phyloP scores from a whole-genome alignment of 2,797 vertebrate species.

The Acropternis orthonyx region DNA sequence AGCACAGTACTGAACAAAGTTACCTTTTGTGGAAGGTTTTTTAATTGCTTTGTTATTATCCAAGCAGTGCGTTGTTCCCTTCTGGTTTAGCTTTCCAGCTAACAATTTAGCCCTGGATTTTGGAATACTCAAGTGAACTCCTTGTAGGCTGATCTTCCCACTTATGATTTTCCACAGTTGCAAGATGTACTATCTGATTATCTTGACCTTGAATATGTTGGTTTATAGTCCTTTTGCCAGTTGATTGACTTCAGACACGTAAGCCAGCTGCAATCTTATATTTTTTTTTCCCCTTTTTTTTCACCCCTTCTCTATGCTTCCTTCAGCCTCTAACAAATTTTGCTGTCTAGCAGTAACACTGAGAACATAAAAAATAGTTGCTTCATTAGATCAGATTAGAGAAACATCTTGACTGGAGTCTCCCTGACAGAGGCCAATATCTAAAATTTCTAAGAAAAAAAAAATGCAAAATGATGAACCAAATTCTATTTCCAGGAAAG shows the following conservation, averaged over 20 bases:
- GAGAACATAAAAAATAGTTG: neutral
- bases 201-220: neutral
- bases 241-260: neutral
- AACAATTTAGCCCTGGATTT: neutral
- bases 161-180: neutral
- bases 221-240: neutral
- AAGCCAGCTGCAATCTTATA: neutral
- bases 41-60: neutral
- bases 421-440: neutral
- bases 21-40: neutral
- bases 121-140: neutral
- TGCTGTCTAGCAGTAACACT: neutral
- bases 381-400: neutral
- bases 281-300: neutral
- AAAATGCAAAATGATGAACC: neutral
- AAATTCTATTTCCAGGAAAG: neutral
- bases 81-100: neutral
- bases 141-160: neutral
- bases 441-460: neutral
- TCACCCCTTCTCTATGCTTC: neutral
- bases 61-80: neutral
- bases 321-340: neutral
- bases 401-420: neutral
- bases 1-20: neutral
- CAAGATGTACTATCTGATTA: neutral